A percentile compares a stretch with the other conserved stretches of the same genome.
Conservation (phyloP, 2,797 vertebrate species). For the Morelia viridis region DNA sequence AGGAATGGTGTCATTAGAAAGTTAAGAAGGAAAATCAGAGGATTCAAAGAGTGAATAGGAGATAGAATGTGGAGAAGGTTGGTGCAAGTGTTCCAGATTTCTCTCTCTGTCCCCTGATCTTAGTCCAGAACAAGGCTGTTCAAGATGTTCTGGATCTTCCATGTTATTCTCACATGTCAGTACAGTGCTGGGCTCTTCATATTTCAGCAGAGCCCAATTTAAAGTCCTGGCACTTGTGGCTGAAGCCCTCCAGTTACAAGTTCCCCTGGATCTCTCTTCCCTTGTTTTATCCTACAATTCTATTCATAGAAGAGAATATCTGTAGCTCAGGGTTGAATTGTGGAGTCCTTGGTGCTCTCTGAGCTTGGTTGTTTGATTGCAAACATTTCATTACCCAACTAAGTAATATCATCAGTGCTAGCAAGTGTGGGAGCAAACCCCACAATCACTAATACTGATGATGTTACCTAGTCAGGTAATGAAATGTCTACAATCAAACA, state of each 20-base stretch:
- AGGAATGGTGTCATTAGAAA: not conserved
- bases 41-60: not conserved
- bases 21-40: not conserved
- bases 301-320: not conserved
- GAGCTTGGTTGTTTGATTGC: no score
- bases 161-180: not conserved
- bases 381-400: no score
- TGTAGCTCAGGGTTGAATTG: no score
- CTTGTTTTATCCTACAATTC: not conserved
- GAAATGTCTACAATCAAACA: no score
- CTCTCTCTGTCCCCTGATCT: not conserved
- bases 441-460: no score
- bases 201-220: not conserved
- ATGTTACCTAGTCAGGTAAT: no score
- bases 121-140: not conserved
- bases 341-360: no score
- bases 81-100: not conserved
- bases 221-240: not conserved
- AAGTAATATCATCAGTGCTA: no score
- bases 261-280: not conserved
- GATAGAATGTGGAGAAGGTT: not conserved
- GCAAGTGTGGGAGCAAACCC: no score
- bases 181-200: not conserved
- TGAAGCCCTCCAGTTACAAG: not conserved
- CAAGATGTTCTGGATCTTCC: not conserved